Base-by-base conservation (phyloP, 2,113 vertebrate genomes). In the Eclectus roratus region DNA sequence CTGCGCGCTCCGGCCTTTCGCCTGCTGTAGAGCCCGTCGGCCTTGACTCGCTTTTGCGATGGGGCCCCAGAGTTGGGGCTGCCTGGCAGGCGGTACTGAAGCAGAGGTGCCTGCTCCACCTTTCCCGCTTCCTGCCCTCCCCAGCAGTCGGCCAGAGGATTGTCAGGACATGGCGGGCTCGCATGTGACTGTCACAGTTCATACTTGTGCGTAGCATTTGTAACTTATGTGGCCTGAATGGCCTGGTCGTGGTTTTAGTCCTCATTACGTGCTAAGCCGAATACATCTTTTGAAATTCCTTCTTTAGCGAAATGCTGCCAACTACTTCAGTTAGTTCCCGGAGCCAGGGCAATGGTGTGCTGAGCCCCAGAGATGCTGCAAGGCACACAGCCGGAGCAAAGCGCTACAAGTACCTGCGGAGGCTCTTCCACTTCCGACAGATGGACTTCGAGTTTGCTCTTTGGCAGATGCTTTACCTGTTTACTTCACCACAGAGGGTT, bases 381-480 rank as follows among this genome's bases (percentile, higher is more conserved):
- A 98, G 99, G 52, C 99, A 99, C 92, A 99, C 99, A 0, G 99
- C 99, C 0, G 99, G 99, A 2, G 99, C 99, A 0, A 99, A 99
- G 28, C 99, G 99, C 79, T 99, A 99, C 98, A 99, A 99, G 89
- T 99, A 99, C 96, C 97, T 99, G 85, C 96, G 99, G 33, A 97
- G 99, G 56, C 98, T 99, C 73, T 97, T 99, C 63, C 98, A 99
- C 68, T 98, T 99, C 94, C 97, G 96, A 50, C 99, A 99, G 95
- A 99, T 99, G 99, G 99, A 99, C 97, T 99, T 99, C 73, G 99
- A 99, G 71, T 99, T 99, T 46, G 99, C 99, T 1, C 24, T 98
- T 13, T 99, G 99, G 99, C 99, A 99, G 97, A 99, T 99, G 99
- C 98, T 99, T 13, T 99, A 99, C 96, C 98, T 99, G 46, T 99